Evolutionary conservation across 2,113 vertebrate species (phyloP).

Genomic region (Megaceryle torquata): DNA sequence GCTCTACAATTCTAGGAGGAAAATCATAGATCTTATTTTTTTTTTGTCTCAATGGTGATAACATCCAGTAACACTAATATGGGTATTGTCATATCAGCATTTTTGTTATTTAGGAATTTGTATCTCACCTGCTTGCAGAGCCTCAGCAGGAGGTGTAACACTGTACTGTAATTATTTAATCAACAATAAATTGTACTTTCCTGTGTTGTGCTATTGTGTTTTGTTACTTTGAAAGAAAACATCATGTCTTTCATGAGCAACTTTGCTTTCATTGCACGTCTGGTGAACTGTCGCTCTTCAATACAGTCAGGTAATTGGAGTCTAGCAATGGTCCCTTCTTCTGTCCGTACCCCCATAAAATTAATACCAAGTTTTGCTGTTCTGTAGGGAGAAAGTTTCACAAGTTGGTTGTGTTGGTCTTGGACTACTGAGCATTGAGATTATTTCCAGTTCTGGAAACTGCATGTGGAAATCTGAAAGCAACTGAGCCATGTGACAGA

Average conservation of each 20-base stretch:
- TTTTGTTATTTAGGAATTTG: conserved; percentile 27
- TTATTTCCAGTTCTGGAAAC: background rate
- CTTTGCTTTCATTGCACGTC: background rate
- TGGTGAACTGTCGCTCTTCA: background rate
- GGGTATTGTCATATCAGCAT: background rate
- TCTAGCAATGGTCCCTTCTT: background rate
- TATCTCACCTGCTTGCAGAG: conserved; percentile 6
- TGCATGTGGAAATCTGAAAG: background rate
- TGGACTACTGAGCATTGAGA: background rate
- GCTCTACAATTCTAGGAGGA: conserved; percentile 1
- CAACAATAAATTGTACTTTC: conserved; percentile 11
- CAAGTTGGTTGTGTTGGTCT: background rate
- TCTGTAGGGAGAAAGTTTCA: background rate
- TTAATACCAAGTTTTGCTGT: background rate
- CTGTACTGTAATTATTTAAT: conserved; percentile 10
- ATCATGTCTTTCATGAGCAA: background rate
- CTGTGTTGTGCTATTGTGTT: background rate
- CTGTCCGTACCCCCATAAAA: background rate
- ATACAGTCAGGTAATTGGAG: background rate
- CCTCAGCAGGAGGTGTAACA: background rate
- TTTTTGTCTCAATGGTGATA: background rate
- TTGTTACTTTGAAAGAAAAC: background rate
- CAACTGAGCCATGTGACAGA: fast-evolving
- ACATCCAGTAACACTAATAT: background rate
- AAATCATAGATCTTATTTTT: background rate